Evolutionary conservation across 92 coral and sea anemone species (phyloP), one percentile per base, ranked within the genome.

Genomic region (Scolanthus callimorphus): DNA sequence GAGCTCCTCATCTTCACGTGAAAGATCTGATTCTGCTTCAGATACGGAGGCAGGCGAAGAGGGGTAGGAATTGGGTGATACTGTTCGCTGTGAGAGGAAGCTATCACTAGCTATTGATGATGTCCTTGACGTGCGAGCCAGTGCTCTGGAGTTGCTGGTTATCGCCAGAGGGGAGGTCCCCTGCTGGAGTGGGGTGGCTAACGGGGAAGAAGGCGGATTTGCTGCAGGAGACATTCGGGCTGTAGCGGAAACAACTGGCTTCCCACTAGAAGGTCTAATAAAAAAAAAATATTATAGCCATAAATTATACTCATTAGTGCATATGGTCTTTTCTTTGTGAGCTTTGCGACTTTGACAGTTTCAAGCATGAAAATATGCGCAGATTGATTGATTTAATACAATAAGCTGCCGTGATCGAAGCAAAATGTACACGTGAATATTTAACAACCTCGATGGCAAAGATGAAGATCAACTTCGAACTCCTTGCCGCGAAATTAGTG

Each of bases 31-130:
- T 23, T 78, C 83, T n/a, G 76, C 80, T 23, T 88, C 96, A 0
- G 81, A 76, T 23, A 84, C 96, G 1, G 84, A 82, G 23, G 96
- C 91, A 24, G 99, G 99, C 3, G 99, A 94, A 8, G 99, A 88
- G 1, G 99, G 99, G 51, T 85, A 88, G 17, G 99, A 94, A 29
- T 77, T 80, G 17, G 96, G 95, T 3, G 99, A 88, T 61, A 73
- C 63, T 8, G 99, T 85, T 15, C 99, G 83, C 31, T 88, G 90
- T 0, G 96, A 88, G 17, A 83, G 85, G 25, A 85, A 86, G 62
- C 96, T 85, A 55, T 88, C 96, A 69, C 96, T 88, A 2, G 96
- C 96, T 75, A 88, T 76, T 24, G 96, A 88, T 21, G 96, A 88
- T 9, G 96, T 88, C 65, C 96, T 76, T 53, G 96, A 88, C 25